These are phyloP conservation scores for Gadus macrocephalus DNA, from an alignment of 2,113 vertebrate genomes.

Conservation along the genomic window DNA sequence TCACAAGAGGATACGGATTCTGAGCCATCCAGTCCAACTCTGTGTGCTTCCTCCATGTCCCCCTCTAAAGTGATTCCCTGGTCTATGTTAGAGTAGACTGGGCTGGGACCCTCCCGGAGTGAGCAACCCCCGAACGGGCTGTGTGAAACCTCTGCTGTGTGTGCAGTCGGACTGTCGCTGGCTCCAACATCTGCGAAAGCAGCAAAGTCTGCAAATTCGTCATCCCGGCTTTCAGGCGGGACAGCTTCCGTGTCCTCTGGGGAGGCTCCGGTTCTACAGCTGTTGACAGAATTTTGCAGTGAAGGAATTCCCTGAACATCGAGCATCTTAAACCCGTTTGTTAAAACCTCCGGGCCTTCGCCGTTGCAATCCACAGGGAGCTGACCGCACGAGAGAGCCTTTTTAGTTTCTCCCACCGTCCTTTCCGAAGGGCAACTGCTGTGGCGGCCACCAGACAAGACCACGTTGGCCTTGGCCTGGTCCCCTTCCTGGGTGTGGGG, in stretches of 20 bases:
- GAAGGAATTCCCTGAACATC: conserved; percentile 63
- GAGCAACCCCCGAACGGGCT: conserved; percentile 48
- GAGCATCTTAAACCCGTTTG: conserved; percentile 81
- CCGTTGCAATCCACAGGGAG: conserved; percentile 74
- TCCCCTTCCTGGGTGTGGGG: conserved; percentile 60
- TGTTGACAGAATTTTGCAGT: conserved; percentile 42
- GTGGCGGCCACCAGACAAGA: conserved; percentile 68
- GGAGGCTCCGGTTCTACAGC: conserved; percentile 58
- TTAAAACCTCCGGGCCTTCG: conserved; percentile 79
- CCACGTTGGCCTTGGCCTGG: conserved; percentile 65
- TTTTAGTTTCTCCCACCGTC: conserved; percentile 54
- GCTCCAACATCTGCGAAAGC: conserved; percentile 72
- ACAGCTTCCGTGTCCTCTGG: conserved; percentile 53
- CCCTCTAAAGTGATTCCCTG: conserved; percentile 47
- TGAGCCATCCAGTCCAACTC: conserved; percentile 30
- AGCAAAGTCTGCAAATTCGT: conserved; percentile 88
- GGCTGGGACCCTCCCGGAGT: conserved; percentile 41
- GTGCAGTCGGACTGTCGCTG: conserved; percentile 48
- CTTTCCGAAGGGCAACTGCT: conserved; percentile 64
- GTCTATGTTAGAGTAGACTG: conserved; percentile 45
- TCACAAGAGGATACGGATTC: conserved; percentile 2
- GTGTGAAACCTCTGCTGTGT: conserved; percentile 40
- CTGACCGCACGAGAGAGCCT: conserved; percentile 38
- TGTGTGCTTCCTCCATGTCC: conserved; percentile 47
- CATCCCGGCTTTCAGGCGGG: conserved; percentile 57